Percentiles rank a stretch among this genome's conserved stretches.
Evolutionary conservation across 2,888 invertebrate genomes (phyloP).

Genomic region (Petrolisthes cinctipes): DNA sequence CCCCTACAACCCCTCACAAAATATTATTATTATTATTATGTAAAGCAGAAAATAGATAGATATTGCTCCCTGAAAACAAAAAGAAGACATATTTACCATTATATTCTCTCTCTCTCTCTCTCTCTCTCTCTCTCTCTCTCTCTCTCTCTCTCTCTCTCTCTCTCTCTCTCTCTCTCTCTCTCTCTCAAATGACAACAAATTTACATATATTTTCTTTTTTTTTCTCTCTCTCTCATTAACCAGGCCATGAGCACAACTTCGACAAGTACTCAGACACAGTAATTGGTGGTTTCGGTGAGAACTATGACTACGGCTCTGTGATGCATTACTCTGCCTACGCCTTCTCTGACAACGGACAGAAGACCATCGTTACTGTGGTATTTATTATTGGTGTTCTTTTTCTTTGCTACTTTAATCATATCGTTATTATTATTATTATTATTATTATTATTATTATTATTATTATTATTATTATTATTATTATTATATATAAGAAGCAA

Average conservation of each 20-base stretch:
- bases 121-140: not conserved
- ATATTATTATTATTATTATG: too few species aligned
- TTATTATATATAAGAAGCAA: not conserved
- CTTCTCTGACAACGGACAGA: conserved; percentile 76
- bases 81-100: too few species aligned
- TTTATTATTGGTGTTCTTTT: not conserved
- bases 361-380: conserved; percentile 77
- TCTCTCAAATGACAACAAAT: too few species aligned
- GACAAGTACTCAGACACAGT: conserved; percentile 77
- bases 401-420: not conserved
- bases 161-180: too few species aligned
- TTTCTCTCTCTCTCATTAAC: conserved; percentile 10
- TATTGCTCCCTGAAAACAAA: too few species aligned
- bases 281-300: conserved; percentile 77
- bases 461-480: not conserved
- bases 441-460: not conserved
- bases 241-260: conserved; percentile 73
- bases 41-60: not conserved
- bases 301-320: conserved; percentile 80
- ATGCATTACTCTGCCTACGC: conserved; percentile 81
- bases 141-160: not conserved
- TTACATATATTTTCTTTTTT: not conserved
- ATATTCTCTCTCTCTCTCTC: too few species aligned
- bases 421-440: not conserved
- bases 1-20: too few species aligned